Evolutionary conservation across 2,888 invertebrate genomes (phyloP).

Genomic region (Aspidapion aeneum): DNA sequence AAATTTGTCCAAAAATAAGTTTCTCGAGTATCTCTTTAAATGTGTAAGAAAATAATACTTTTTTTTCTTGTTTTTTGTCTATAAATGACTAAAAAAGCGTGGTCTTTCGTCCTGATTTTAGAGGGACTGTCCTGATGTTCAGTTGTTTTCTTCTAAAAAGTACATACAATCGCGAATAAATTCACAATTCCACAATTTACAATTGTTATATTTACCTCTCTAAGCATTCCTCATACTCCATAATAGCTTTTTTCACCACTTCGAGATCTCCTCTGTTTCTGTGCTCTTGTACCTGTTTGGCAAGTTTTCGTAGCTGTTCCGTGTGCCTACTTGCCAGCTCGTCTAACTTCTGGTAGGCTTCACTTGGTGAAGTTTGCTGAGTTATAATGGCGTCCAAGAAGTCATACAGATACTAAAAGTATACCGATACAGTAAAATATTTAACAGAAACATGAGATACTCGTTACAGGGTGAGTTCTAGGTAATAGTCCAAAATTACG

Average conservation of each 20-base stretch:
- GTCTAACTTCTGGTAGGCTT: constrained; percentile 94
- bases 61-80: too few species aligned
- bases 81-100: too few species aligned
- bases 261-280: constrained; percentile 80
- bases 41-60: too few species aligned
- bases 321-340: constrained; percentile 89
- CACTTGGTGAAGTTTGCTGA: constrained; percentile 93
- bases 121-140: too few species aligned
- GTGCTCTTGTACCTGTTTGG: constrained; percentile 93
- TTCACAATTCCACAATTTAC: too few species aligned
- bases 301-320: constrained; percentile 83
- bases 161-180: too few species aligned
- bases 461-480: not conserved
- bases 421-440: constrained; percentile 2
- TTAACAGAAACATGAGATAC: not conserved
- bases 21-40: too few species aligned
- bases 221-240: constrained; percentile 47
- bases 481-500: too few species aligned
- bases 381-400: constrained; percentile 96
- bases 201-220: constrained; percentile 35
- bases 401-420: constrained; percentile 79
- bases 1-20: too few species aligned
- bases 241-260: constrained; percentile 81
- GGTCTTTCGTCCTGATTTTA: too few species aligned
- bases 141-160: too few species aligned